Evolutionary conservation across 2,797 vertebrate genomes (phyloP), one percentile per base, ranked within the genome.

Genomic region (Microctenopoma steveboyesi): DNA sequence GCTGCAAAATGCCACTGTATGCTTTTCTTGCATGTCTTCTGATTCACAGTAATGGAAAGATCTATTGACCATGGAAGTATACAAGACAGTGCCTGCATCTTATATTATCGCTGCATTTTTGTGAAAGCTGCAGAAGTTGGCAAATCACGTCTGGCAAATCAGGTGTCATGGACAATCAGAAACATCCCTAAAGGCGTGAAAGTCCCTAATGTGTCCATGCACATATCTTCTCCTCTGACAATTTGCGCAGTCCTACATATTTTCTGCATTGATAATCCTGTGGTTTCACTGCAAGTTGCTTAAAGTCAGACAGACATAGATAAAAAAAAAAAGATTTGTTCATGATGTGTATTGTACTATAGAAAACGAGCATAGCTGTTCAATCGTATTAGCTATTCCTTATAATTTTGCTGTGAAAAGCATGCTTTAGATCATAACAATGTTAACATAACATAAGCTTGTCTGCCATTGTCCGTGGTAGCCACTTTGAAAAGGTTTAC

Each of bases 11-110:
- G 2, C 52, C 37, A 53, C 35, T 63, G 25, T 62, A 66, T 60
- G 42, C 35, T 45, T 75, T 60, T n/a, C 33, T 42, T 57, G 13
- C 27, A 56, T 63, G 49, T 37, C 54, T 51, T 42, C 57, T 75
- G 72, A 72, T 78, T 86, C 55, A 59, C 58, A 70, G 54, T 78
- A 79, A 82, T 83, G 56, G 56, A 85, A 78, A 72, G 50, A 72
- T 64, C 72, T 64, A 81, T 80, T 67, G 80, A 74, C 78, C 84
- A 74, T 81, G 67, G 56, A 69, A 74, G 79, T 69, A 64, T 49
- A 70, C 57, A 77, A 77, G 66, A 51, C 67, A 37, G 30, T 27
- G 27, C 33, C 27, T 5, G 7, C 64, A 56, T 64, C 60, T 72
- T 55, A 67, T 74, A 64, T 66, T 80, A 72, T 74, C 54, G 47